These are phyloP conservation scores for Phenacoccus solenopsis DNA, from an alignment of 1,140 invertebrate genomes.

Conservation along the genomic window DNA sequence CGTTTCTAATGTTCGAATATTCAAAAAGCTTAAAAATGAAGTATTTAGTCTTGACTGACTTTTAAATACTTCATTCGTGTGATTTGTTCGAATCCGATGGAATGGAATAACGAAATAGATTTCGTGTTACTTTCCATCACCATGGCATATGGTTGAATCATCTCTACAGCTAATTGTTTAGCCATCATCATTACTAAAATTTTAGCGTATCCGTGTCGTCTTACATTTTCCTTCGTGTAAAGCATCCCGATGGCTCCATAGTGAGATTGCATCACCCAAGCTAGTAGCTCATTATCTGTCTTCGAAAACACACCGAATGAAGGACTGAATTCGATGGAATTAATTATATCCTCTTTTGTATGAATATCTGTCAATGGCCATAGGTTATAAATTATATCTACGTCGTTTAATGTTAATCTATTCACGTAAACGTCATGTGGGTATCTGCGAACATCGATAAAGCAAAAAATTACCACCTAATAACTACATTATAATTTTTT, in stretches of 20 bases:
- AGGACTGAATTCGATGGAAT: not conserved
- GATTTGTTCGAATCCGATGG: constrained; percentile 7
- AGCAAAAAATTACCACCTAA: not conserved
- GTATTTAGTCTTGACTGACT: not conserved
- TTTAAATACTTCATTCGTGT: not conserved
- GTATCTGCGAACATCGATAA: not conserved
- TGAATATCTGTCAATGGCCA: not conserved
- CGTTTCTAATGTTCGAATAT: no score
- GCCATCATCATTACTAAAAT: not conserved
- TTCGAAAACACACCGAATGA: not conserved
- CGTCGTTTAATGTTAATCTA: not conserved
- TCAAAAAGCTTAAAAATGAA: no score
- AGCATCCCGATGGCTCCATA: not conserved
- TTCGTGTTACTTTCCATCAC: not conserved
- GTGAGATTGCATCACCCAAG: not conserved
- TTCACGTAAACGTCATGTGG: not conserved
- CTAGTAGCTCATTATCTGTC: not conserved
- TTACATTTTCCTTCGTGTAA: not conserved
- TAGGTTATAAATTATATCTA: not conserved
- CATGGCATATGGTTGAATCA: not conserved
- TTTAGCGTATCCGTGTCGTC: not conserved
- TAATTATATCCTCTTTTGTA: not conserved
- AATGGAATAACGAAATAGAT: not conserved
- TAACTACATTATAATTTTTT: no score
- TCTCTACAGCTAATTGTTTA: not conserved